Evolutionary conservation across 2,888 invertebrate species (phyloP), one percentile per base, ranked within the genome.

Genomic region (Oeneis ivallda): DNA sequence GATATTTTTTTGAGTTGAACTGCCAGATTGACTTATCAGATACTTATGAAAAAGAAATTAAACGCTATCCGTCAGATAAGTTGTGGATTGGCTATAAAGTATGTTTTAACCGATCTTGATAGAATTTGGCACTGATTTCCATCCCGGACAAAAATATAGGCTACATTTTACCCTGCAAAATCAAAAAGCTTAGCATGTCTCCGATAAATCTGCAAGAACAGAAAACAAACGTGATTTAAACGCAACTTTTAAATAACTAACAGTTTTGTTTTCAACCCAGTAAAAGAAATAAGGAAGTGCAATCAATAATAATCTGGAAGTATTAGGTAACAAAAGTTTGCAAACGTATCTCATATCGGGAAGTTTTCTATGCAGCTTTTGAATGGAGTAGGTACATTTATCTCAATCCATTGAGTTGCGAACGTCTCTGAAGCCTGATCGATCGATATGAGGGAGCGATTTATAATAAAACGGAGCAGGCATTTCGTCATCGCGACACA

Each of bases 391-490:
- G 63, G 67, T 71, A 77, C 77, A 83, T 84, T 83, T 79, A 82
- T 84, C 82, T 82, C 80, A 82, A 83, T 84, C 81, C 79, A 82
- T 81, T 82, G 81, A 77, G 79, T 75, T 73, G 76, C 73, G 75
- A 76, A 75, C 77, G 76, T 79, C 77, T 67, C 71, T 72, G 75
- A 72, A 77, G 79, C 75, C 74, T 81, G 83, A 84, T 83, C 80
- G 83, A 84, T 84, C 77, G 79, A 77, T 78, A 78, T 78, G 77
- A 77, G 73, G 72, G 72, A 74, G 72, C 79, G 75, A 82, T 83
- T 82, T 80, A 82, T 83, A 78, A 84, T 81, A 81, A 81, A 80
- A 79, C 79, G 76, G 72, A 71, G 72, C 73, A 69, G 71, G 67
- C 74, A 69, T 76, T 77, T 73, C 75, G 71, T 64, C 61, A 59